Percentiles rank a stretch among this genome's conserved stretches.
phyloP scores from a whole-genome alignment of 2,888 invertebrate species.

The Napeogenes inachia region DNA sequence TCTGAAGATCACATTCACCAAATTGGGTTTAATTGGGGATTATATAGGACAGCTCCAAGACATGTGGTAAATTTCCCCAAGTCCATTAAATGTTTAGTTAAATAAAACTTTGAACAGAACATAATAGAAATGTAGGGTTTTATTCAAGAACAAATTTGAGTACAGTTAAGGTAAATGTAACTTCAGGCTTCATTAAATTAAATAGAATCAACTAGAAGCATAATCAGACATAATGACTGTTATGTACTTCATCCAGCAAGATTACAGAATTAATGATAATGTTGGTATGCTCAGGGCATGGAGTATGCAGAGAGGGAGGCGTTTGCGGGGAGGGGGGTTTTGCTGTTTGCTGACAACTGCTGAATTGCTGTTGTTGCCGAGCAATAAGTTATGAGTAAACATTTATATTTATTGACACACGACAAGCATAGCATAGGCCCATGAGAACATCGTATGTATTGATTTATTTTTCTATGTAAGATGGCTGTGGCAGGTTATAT shows the following conservation, averaged over 20 bases:
- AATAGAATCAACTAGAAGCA: not conserved
- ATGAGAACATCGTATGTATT: conserved; percentile 3
- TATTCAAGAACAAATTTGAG: conserved; percentile 1
- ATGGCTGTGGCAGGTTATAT: not conserved
- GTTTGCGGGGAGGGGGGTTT: conserved; percentile 68
- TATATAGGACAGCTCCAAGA: conserved; percentile 52
- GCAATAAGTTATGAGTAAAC: conserved; percentile 74
- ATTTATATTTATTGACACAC: conserved; percentile 59
- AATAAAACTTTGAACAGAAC: not conserved
- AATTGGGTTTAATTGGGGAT: conserved; percentile 67
- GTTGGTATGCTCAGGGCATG: conserved; percentile 76
- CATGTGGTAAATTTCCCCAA: conserved; percentile 52
- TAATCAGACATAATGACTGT: not conserved
- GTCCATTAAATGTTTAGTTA: not conserved
- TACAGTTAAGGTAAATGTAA: conserved; percentile 7
- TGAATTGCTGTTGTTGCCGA: conserved; percentile 76
- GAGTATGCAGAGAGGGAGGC: conserved; percentile 71
- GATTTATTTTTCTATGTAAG: not conserved
- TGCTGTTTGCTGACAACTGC: conserved; percentile 75
- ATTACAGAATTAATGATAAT: conserved; percentile 54
- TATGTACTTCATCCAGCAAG: not conserved
- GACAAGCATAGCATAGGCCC: conserved; percentile 23
- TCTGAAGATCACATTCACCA: conserved; percentile 57
- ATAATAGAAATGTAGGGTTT: conserved; percentile 3
- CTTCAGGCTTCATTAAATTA: not conserved